Conservation (phyloP, 2,113 vertebrate species). For the Sterrhoptilus dennistouni region DNA sequence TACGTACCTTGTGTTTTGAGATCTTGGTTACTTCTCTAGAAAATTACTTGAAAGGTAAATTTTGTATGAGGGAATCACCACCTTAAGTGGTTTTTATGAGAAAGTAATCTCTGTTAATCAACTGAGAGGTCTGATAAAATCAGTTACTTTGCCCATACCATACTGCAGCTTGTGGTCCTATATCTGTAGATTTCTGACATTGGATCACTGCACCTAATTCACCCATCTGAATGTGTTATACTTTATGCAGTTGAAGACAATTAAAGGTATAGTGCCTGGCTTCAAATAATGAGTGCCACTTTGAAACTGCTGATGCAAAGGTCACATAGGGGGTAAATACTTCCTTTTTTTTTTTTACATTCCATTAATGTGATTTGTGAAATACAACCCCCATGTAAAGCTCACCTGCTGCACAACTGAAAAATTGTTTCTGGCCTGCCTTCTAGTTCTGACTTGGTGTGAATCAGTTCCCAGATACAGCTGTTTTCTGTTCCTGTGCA, state of each 20-base stretch:
- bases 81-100: not conserved
- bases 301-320: not conserved
- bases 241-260: not conserved
- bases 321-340: not conserved
- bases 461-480: constrained; percentile 94
- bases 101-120: not conserved
- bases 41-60: not conserved
- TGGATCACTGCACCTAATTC: not conserved
- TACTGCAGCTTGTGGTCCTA: not conserved
- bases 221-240: not conserved
- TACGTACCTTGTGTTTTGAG: not conserved
- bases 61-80: not conserved
- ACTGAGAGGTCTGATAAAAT: not conserved
- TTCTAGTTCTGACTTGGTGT: constrained; percentile 91
- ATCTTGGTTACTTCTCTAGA: not conserved
- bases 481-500: constrained; percentile 83
- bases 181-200: not conserved
- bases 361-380: not conserved
- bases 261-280: not conserved
- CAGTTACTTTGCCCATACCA: not conserved
- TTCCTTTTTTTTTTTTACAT: not conserved
- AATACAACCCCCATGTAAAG: not conserved
- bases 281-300: not conserved
- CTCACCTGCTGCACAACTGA: constrained; percentile 95
- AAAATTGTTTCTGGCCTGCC: constrained; percentile 93